A percentile compares a stretch with the other conserved stretches of the same genome.
Conservation (phyloP, 2,888 invertebrate species). For the Aporophyla nigra region DNA sequence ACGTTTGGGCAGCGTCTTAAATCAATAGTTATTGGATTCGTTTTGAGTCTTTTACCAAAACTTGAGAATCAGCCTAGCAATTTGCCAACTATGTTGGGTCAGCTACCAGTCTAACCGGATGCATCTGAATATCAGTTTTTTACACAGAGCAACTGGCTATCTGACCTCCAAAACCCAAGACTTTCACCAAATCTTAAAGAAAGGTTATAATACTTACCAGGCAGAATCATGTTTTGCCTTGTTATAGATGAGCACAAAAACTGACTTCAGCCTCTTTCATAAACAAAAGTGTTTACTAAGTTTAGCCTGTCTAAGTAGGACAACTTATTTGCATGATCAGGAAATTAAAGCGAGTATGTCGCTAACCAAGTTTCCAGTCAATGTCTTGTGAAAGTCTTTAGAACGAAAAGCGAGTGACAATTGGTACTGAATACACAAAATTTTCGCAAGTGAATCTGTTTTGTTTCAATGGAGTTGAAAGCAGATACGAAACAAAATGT, state of each 20-base stretch:
- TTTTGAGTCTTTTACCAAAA: neutral
- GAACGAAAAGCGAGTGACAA: conserved; percentile 47
- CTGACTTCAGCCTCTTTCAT: conserved; percentile 6
- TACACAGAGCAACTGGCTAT: neutral
- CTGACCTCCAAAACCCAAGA: neutral
- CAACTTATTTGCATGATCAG: conserved; percentile 58
- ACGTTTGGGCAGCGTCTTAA: neutral
- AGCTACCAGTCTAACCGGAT: neutral
- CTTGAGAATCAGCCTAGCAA: neutral
- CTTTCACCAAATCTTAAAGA: neutral
- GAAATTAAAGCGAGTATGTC: conserved; percentile 56
- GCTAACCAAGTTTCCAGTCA: conserved; percentile 44
- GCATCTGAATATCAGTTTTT: neutral
- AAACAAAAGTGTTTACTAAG: conserved; percentile 13
- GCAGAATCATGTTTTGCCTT: neutral
- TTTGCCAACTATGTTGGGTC: neutral
- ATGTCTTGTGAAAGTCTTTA: conserved; percentile 51
- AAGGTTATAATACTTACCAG: neutral
- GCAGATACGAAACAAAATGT: conserved; percentile 3
- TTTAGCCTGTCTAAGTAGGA: conserved; percentile 22
- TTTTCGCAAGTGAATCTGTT: conserved; percentile 22
- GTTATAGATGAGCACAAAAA: neutral
- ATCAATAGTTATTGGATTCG: too few relatives aligned
- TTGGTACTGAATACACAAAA: conserved; percentile 10
- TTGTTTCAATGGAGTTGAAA: conserved; percentile 31